Percentiles rank a stretch among this genome's conserved stretches.
Conservation (phyloP, 2,113 vertebrate genomes). For the Rhinopomastus cyanomelas region DNA sequence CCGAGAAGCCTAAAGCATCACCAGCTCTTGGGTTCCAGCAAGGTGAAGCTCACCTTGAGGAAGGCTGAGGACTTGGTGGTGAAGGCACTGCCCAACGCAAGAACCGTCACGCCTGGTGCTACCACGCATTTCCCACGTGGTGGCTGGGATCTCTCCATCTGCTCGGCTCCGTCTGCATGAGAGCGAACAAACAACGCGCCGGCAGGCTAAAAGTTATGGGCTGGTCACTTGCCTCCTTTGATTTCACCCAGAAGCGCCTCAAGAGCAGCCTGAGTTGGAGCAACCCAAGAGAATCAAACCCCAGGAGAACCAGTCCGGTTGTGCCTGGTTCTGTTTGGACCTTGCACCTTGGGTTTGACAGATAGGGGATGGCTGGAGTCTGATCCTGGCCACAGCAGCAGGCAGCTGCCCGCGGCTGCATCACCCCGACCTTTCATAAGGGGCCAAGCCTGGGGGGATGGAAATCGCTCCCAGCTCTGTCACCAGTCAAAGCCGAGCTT, state of each 20-base stretch:
- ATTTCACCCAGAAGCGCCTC: neutral
- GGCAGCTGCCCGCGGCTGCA: rapidly evolving
- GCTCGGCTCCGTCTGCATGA: rapidly evolving
- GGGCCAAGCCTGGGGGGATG: rapidly evolving
- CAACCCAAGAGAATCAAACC: rapidly evolving
- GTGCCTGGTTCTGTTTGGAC: rapidly evolving
- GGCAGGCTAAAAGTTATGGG: neutral
- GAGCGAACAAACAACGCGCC: neutral
- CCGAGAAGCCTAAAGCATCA: neutral
- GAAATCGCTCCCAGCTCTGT: neutral
- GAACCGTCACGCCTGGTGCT: rapidly evolving
- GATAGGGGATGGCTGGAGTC: rapidly evolving
- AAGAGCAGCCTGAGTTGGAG: rapidly evolving
- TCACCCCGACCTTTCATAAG: neutral
- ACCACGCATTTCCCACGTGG: neutral
- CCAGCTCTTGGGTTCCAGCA: neutral
- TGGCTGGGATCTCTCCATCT: rapidly evolving
- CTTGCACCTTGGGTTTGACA: rapidly evolving
- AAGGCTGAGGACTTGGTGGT: neutral
- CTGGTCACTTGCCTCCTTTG: neutral
- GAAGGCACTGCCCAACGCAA: neutral
- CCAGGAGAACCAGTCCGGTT: rapidly evolving
- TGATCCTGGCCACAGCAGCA: rapidly evolving
- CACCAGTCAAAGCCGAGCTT: rapidly evolving
- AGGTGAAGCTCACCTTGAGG: neutral